These are phyloP conservation scores for Meta bourneti DNA, from an alignment of 2,888 invertebrate species.

Conservation along the genomic window DNA sequence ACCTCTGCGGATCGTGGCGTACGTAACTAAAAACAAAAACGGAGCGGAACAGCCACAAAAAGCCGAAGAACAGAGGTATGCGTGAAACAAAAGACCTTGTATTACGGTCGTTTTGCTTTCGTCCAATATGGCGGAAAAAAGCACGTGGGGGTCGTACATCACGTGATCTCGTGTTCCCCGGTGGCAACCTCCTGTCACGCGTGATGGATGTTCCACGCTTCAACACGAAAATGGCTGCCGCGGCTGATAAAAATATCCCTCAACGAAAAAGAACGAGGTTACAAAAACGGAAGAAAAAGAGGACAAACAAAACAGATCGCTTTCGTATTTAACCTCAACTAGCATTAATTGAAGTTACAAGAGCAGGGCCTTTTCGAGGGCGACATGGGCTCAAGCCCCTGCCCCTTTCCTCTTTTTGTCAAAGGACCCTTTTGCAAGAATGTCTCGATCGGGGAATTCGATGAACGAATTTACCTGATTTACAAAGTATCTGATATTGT, in stretches of 20 bases:
- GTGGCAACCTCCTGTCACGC: constrained; percentile 53
- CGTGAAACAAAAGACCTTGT: constrained; percentile 61
- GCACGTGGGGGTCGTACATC: constrained; percentile 67
- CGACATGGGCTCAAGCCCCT: too few species aligned
- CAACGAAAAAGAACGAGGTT: constrained; percentile 11
- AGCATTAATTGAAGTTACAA: constrained; percentile 49
- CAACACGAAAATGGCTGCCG: constrained; percentile 73
- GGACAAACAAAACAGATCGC: constrained; percentile 11
- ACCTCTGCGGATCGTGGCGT: neutral
- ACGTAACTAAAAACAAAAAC: neutral
- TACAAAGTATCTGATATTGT: too few species aligned
- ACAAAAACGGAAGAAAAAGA: constrained; percentile 38
- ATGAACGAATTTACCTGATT: too few species aligned
- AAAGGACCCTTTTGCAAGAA: too few species aligned
- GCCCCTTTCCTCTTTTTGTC: too few species aligned
- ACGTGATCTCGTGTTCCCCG: constrained; percentile 64
- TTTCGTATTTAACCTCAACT: constrained; percentile 35
- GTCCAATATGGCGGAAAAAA: constrained; percentile 63
- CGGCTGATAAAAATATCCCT: constrained; percentile 67
- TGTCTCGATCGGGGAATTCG: too few species aligned
- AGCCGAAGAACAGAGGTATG: constrained; percentile 4
- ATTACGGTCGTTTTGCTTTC: constrained; percentile 1
- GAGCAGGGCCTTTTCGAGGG: too few species aligned
- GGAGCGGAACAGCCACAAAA: neutral
- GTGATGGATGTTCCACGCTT: constrained; percentile 74